These are phyloP conservation scores for Drosophila cognata DNA, from an alignment of 2,888 invertebrate genomes.

Conservation along the genomic window DNA sequence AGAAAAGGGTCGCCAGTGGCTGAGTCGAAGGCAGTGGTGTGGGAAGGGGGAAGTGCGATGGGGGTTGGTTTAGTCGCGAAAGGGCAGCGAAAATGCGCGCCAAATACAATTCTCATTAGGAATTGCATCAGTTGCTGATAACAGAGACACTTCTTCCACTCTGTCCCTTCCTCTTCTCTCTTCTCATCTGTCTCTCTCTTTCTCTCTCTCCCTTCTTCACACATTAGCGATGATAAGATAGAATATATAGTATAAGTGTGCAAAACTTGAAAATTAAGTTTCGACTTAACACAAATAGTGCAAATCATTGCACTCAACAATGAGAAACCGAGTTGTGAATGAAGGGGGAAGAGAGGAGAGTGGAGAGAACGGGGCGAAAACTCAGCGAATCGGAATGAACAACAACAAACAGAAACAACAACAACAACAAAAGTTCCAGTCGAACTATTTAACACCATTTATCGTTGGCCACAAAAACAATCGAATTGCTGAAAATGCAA, in stretches of 20 bases:
- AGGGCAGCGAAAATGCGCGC: constrained; percentile 61
- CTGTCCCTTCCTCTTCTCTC: neutral
- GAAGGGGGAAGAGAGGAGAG: neutral
- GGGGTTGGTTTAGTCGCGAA: neutral
- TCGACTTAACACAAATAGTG: constrained; percentile 22
- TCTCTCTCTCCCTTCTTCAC: neutral
- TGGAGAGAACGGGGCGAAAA: neutral
- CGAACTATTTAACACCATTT: constrained; percentile 75
- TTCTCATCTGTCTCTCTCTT: neutral
- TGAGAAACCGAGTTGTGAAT: neutral
- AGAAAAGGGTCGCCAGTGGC: constrained; percentile 11
- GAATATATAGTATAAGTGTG: constrained; percentile 8
- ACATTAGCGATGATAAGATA: constrained; percentile 47
- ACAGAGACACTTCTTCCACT: constrained; percentile 13
- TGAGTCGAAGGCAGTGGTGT: neutral
- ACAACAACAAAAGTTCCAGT: constrained; percentile 12
- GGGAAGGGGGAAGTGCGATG: neutral
- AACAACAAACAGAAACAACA: constrained; percentile 3
- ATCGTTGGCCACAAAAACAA: constrained; percentile 52
- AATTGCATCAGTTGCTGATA: constrained; percentile 56
- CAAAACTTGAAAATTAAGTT: constrained; percentile 48
- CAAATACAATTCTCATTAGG: constrained; percentile 73
- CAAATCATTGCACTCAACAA: constrained; percentile 40
- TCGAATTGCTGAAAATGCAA: constrained; percentile 5
- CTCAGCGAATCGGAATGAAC: constrained; percentile 12